A percentile compares a stretch with the other conserved stretches of the same genome.
These are phyloP conservation scores for Xiphydria camelus DNA, from an alignment of 2,888 invertebrate genomes.

Conservation along the genomic window DNA sequence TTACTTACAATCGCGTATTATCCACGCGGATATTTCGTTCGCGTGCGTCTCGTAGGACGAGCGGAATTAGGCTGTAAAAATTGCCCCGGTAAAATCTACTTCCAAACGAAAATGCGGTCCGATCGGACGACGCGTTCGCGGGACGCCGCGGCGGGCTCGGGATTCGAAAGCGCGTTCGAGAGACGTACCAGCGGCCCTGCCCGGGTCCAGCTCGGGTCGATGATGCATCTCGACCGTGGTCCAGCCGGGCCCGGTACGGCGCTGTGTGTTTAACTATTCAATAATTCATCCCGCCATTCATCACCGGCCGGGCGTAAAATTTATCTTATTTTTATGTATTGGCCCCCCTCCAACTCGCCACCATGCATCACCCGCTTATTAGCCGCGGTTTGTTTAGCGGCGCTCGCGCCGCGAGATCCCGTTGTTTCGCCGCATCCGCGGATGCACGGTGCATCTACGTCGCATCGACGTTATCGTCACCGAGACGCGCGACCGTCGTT, in stretches of 20 bases:
- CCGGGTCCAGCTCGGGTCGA: neutral
- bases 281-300: slow-evolving; percentile 52
- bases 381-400: slow-evolving; percentile 49
- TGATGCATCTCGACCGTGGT: slow-evolving; percentile 1
- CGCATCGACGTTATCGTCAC: no score
- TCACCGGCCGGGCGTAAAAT: slow-evolving; percentile 48
- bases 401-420: neutral
- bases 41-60: no score
- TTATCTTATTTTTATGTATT: slow-evolving; percentile 52
- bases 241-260: slow-evolving; percentile 15
- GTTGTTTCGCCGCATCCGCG: slow-evolving; percentile 5
- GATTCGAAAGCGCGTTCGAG: neutral
- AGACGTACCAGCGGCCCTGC: slow-evolving; percentile 8
- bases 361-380: slow-evolving; percentile 50
- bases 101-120: neutral
- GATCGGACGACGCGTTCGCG: neutral
- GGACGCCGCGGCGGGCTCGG: neutral
- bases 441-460: no score
- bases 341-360: slow-evolving; percentile 41
- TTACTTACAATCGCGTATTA: no score
- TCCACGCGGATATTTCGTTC: no score
- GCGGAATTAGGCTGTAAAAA: no score
- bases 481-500: no score
- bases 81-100: no score
- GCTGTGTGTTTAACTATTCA: slow-evolving; percentile 52